Evolutionary conservation across 2,113 vertebrate genomes (phyloP), one percentile per base, ranked within the genome.

Genomic region (Entelurus aequoreus): DNA sequence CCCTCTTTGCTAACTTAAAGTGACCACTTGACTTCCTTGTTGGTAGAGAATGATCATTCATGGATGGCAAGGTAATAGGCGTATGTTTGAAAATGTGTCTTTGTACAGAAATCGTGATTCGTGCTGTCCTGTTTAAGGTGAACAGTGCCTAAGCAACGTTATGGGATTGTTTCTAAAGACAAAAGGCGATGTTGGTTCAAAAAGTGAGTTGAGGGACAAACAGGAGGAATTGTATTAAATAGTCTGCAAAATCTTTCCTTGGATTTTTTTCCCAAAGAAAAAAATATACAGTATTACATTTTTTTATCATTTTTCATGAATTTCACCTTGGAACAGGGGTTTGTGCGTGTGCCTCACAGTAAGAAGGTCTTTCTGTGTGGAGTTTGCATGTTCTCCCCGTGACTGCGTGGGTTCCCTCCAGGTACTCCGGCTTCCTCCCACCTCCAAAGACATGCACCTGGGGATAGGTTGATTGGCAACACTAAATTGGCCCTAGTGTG

Each of bases 91-190:
- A 57, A 46, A 35, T 38, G 52, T 65, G 40, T 65, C 63, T 69
- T 76, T 62, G 46, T 78, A 37, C 66, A 50, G 74, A 77, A 62
- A 35, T 50, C 59, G 50, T 77, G 53, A 16, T 72, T 65, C 38
- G 62, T 71, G 48, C 82, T 71, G 81, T 55, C 52, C 15, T 74
- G 62, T 81, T 54, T 80, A 78, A 80, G 81, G 44, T 77, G 57
- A 84, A 75, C 76, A 76, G 84, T 86, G 84, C 81, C 84, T 87
- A 84, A 78, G 75, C 73, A 78, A 74, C 73, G 69, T 79, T 16
- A 16, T 19, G 37, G 19, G 12, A 54, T 38, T 66, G 57, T 55
- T 58, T 55, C 2, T 49, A 52, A 19, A 36, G 42, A 53, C 38
- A 42, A 37, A 40, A 14, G 11, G 13, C 46, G 6, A 35, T 15